Base-by-base conservation (phyloP, 2,888 invertebrate species). In the Mythimna vitellina region DNA sequence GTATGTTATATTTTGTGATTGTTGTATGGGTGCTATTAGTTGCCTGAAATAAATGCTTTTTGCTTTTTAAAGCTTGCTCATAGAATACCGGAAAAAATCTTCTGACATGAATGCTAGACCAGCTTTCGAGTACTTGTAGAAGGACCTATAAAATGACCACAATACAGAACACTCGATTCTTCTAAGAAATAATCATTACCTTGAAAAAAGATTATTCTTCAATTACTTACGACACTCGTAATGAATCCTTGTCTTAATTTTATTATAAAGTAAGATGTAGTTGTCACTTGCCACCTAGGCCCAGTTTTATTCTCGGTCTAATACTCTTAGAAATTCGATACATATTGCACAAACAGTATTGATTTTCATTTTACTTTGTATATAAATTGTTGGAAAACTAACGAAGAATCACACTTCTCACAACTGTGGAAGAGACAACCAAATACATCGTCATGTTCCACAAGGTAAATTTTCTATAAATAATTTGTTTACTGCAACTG, bases 291-390 rank as follows among this genome's bases (percentile, higher is more conserved):
- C 32, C 25, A 78, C 65, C 73, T 74, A 81, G 69, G 53, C 71
- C 67, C 35, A 70, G 78, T 68, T 78, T 35, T 60, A 78, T 76
- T 70, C 75, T 78, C 73, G 92, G 91, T 94, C 92, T 87, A 92
- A 88, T 94, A 91, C 87, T 78, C 84, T 86, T 85, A 67, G 92
- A 86, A 87, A 94, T 85, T 65, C 58, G 85, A 96, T 92, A 94
- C 83, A 73, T 86, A 87, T 96, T 96, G 90, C 93, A 91, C 89
- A 92, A 90, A 86, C 66, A 77, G 92, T 93, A 93, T 96, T 91
- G 87, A 88, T 94, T 96, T 95, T 92, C 95, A 93, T 90, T 91
- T 91, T 85, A 89, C 46, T 88, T 90, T 89, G 89, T 87, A 93
- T 96, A 96, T 96, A 96, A 94, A 95, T 91, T 92, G 88, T 76